Base-by-base conservation (phyloP, 1,140 invertebrate species). In the Leptopilina clavipes region DNA sequence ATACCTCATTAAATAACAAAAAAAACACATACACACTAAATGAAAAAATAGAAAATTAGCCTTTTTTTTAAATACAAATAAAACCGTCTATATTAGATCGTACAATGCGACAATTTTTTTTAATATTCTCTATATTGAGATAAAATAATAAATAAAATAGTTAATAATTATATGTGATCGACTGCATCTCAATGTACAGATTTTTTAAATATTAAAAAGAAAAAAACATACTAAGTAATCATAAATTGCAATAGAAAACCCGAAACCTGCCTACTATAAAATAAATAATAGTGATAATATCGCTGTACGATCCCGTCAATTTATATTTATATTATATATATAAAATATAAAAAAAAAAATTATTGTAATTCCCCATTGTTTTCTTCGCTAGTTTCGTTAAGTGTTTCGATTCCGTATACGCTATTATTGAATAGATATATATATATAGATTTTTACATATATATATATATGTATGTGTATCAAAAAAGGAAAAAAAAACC, bases 21-120 rank as follows among this genome's bases (percentile, higher is more conserved):
- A 73, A n/a, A 76, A 76, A 76, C 76, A 40, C 76, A 79, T 79
- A 81, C 79, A 82, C 79, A 83, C 79, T 73, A 75, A 79, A 81
- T 80, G 25, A 81, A 65, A 78, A 83, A 74, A 79, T 72, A 79
- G 52, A 76, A 70, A 54, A 74, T 74, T 74, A 79, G 76, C 78
- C 77, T 82, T 74, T 65, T 65, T 65, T 65, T n/a, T n/a, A 31
- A 11, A 65, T 22, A 19, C 12, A n/a, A n/a, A n/a, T n/a, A 22
- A 22, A 19, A 31, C 59, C n/a, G n/a, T n/a, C n/a, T n/a, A n/a
- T 65, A 65, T 37, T 65, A 65, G 22, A 65, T 65, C 59, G 59
- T 65, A 65, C 22, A 65, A 37, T 37, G 59, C 22, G 25, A 65
- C n/a, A n/a, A 31, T 31, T 22, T 65, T 65, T 31, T 65, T n/a